Evolutionary conservation across 2,888 invertebrate species (phyloP).

Genomic region (Dilophus febrilis): DNA sequence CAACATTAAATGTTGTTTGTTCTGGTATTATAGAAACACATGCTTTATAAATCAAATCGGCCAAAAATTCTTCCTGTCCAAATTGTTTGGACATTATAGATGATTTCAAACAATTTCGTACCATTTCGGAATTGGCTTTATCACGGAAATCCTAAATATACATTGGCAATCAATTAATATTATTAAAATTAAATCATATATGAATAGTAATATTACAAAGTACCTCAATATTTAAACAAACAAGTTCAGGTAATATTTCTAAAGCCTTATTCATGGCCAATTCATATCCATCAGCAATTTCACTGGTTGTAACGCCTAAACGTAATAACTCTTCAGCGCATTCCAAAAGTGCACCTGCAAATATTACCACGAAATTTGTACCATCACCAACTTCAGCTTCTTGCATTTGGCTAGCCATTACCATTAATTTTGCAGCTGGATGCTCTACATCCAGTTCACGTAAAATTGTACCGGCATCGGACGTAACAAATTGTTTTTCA

Average conservation of each 20-base stretch:
- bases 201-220: slow-evolving; percentile 20
- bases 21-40: slow-evolving; percentile 79
- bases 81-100: slow-evolving; percentile 95
- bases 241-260: slow-evolving; percentile 71
- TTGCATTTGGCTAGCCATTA: slow-evolving; percentile 94
- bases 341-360: slow-evolving; percentile 84
- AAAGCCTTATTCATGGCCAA: slow-evolving; percentile 73
- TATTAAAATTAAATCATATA: slow-evolving; percentile 22
- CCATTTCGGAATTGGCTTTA: slow-evolving; percentile 43
- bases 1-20: slow-evolving; percentile 84
- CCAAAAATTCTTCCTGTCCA: slow-evolving; percentile 87
- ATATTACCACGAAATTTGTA: slow-evolving; percentile 92
- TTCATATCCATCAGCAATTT: slow-evolving; percentile 93
- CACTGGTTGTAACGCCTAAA: slow-evolving; percentile 90
- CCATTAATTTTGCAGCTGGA: slow-evolving; percentile 93
- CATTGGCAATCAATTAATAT: neutral
- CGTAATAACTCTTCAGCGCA: slow-evolving; percentile 81
- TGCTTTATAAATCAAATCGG: slow-evolving; percentile 70
- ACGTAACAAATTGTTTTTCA: slow-evolving; percentile 96
- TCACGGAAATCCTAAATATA: slow-evolving; percentile 14
- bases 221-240: slow-evolving; percentile 61
- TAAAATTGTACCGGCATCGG: slow-evolving; percentile 97
- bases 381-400: slow-evolving; percentile 98
- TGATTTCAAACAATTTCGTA: slow-evolving; percentile 56
- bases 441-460: slow-evolving; percentile 93